phyloP scores from a whole-genome alignment of 1,140 invertebrate species.

The Vollenhovia emeryi region DNA sequence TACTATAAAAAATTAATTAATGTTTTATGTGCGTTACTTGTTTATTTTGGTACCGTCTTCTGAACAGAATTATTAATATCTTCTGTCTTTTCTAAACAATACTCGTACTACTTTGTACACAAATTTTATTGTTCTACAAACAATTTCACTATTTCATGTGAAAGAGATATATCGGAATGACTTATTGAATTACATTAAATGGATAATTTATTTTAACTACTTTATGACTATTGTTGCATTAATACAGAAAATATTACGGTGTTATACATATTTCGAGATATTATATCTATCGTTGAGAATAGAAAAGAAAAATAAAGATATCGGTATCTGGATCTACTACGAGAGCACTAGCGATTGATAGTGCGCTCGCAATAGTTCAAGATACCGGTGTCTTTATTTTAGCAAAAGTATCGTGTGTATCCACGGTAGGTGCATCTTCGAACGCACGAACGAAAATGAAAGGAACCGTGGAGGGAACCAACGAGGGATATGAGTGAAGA shows the following conservation, averaged over 20 bases:
- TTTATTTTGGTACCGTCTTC: background rate
- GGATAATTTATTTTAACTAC: background rate
- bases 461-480: constrained; percentile 7
- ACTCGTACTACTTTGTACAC: background rate
- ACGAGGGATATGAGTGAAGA: constrained; percentile 32
- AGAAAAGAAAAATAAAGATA: background rate
- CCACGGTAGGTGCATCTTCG: constrained; percentile 1
- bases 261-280: background rate
- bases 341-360: background rate
- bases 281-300: background rate
- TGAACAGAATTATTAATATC: background rate
- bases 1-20: background rate
- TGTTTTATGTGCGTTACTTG: background rate
- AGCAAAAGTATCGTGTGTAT: background rate
- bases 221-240: background rate
- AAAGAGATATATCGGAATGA: background rate
- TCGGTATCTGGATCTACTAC: background rate
- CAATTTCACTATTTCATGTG: background rate
- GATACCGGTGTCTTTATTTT: no score
- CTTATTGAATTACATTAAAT: background rate
- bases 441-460: constrained; percentile 32
- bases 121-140: no score
- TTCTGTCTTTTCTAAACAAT: background rate
- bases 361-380: no score
- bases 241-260: background rate